Evolutionary conservation across 2,888 invertebrate species (phyloP).

Genomic region (Orthosia incerta): DNA sequence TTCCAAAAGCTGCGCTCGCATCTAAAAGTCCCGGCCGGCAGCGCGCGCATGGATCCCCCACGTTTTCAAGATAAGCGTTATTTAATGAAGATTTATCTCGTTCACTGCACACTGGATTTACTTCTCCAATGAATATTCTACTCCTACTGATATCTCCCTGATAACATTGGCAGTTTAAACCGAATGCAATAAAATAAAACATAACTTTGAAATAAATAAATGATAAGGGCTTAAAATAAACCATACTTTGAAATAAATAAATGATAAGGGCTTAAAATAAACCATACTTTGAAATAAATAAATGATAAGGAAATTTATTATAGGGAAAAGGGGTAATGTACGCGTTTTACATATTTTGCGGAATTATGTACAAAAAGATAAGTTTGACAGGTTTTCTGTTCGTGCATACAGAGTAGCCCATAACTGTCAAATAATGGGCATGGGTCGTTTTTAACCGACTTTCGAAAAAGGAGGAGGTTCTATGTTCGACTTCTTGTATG

Average conservation of each 20-base stretch:
- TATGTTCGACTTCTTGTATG: too few relatives aligned
- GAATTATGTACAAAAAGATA: conserved; percentile 31
- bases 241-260: conserved; percentile 44
- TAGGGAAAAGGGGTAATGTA: conserved; percentile 31
- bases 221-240: conserved; percentile 60
- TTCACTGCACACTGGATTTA: conserved; percentile 74
- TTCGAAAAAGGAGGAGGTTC: too few relatives aligned
- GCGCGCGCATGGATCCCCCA: conserved; percentile 57
- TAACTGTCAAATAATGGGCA: conserved; percentile 7
- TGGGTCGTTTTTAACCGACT: conserved; percentile 36
- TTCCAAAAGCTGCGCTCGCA: conserved; percentile 26
- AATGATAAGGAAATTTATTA: conserved; percentile 50
- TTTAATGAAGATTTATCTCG: conserved; percentile 80
- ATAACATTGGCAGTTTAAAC: conserved; percentile 71
- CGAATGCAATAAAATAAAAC: conserved; percentile 65
- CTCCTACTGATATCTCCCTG: conserved; percentile 63
- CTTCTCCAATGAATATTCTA: conserved; percentile 76
- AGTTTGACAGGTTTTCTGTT: conserved; percentile 26
- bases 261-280: conserved; percentile 60
- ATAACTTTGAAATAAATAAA: conserved; percentile 40
- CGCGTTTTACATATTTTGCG: conserved; percentile 34
- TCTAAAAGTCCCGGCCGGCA: conserved; percentile 30
- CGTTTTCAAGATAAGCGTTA: conserved; percentile 75
- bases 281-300: conserved; percentile 44
- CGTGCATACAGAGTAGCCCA: conserved; percentile 30